phyloP scores from a whole-genome alignment of 1,140 invertebrate genomes.

The Bathynomus jamesi region DNA sequence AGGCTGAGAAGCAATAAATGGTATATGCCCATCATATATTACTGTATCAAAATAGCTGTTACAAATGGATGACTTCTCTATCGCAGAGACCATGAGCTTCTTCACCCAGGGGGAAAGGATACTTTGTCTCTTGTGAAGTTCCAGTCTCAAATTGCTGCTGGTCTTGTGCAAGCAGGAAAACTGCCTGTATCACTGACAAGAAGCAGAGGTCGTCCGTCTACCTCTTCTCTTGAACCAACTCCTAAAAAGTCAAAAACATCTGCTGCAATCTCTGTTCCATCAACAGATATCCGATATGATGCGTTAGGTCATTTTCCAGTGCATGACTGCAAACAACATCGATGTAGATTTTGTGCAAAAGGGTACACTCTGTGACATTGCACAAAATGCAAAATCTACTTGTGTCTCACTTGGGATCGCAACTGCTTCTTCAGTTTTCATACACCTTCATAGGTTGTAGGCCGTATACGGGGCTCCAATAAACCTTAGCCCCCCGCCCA shows the following conservation, averaged over 20 bases:
- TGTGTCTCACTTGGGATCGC: no score
- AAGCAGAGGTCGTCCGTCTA: neutral
- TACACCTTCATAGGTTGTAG: no score
- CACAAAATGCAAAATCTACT: neutral
- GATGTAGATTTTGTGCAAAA: neutral
- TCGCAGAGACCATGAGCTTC: neutral
- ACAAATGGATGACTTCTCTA: neutral
- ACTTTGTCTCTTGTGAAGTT: neutral
- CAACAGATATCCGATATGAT: no score
- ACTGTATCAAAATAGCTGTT: no score
- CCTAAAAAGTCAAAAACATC: neutral
- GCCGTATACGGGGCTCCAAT: no score
- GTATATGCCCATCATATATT: neutral
- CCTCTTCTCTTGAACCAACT: neutral
- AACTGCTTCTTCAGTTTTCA: no score
- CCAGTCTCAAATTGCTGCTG: neutral
- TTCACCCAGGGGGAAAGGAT: neutral
- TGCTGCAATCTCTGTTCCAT: neutral
- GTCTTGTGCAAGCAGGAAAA: neutral
- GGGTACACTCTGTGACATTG: neutral
- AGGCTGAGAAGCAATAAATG: slow-evolving; percentile 1
- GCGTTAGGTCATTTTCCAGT: neutral
- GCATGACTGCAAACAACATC: neutral
- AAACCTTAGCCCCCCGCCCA: no score
- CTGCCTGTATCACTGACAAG: neutral